Conservation (phyloP, 2,888 invertebrate genomes). For the Miltochrista miniata region DNA sequence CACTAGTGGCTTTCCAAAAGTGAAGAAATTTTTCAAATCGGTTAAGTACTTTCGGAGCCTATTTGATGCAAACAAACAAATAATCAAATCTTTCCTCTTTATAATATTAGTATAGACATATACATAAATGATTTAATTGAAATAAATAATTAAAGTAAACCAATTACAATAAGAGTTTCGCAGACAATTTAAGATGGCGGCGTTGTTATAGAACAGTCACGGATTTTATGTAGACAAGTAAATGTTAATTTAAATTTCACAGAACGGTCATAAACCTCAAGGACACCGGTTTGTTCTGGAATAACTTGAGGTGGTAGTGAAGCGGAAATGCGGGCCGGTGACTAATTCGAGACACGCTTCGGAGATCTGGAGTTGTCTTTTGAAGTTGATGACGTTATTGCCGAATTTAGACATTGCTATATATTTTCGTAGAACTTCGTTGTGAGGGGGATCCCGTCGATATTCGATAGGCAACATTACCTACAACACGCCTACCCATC, state of each 20-base stretch:
- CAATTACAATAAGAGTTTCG: neutral
- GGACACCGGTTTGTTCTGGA: slow-evolving; percentile 36
- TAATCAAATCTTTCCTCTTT: too few relatives aligned
- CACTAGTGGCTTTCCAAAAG: too few relatives aligned
- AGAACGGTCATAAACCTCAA: slow-evolving; percentile 40
- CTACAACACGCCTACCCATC: too few relatives aligned
- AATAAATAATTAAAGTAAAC: neutral
- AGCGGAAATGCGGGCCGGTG: slow-evolving; percentile 48
- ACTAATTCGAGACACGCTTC: slow-evolving; percentile 45
- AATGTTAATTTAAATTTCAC: slow-evolving; percentile 42
- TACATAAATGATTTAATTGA: neutral
- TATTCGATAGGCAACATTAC: too few relatives aligned
- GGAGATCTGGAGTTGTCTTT: slow-evolving; percentile 26
- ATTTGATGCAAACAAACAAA: too few relatives aligned
- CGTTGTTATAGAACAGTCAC: slow-evolving; percentile 9
- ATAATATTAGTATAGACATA: too few relatives aligned
- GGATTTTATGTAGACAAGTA: slow-evolving; percentile 28
- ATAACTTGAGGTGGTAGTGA: slow-evolving; percentile 35
- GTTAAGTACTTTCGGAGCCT: too few relatives aligned
- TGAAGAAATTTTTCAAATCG: too few relatives aligned
- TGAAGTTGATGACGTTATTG: neutral
- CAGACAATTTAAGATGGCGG: neutral
- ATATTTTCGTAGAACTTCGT: too few relatives aligned
- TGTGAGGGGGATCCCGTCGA: too few relatives aligned
- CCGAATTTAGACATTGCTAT: neutral